phyloP scores from a whole-genome alignment of 35 echinoderm and acorn worm genomes.

The Diadema setosum region DNA sequence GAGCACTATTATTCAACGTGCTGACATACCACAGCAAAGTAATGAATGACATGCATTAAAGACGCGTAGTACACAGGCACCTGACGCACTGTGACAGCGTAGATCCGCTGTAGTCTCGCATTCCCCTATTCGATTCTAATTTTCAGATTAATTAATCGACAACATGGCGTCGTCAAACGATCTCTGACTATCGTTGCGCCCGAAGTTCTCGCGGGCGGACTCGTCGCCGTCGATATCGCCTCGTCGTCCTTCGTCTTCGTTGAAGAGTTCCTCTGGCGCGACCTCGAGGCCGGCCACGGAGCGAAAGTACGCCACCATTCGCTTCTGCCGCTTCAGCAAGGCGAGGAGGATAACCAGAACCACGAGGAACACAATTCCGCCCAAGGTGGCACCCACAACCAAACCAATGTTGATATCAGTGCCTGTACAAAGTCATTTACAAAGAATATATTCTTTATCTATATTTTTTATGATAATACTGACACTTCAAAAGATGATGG shows the following conservation, averaged over 20 bases:
- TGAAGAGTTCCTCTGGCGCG: neutral
- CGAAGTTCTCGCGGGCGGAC: too few species aligned
- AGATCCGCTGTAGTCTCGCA: too few species aligned
- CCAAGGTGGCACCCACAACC: neutral
- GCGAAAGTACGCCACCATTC: neutral
- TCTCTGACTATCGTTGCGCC: neutral
- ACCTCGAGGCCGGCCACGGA: constrained; percentile 7
- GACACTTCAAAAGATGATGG: too few species aligned
- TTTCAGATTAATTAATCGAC: neutral
- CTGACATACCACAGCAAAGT: too few species aligned
- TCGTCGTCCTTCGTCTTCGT: neutral
- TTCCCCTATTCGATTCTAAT: too few species aligned
- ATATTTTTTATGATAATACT: too few species aligned
- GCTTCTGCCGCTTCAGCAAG: neutral
- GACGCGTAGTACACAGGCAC: too few species aligned
- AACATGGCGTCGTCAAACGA: neutral
- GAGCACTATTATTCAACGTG: too few species aligned
- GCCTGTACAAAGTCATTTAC: neutral
- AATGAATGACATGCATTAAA: too few species aligned
- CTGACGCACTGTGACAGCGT: too few species aligned
- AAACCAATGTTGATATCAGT: neutral
- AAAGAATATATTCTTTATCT: too few species aligned
- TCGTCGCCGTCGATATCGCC: neutral
- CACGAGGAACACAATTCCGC: neutral
- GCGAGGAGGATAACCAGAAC: neutral